Conservation (phyloP, 2,113 vertebrate species). For the Ictalurus punctatus region DNA sequence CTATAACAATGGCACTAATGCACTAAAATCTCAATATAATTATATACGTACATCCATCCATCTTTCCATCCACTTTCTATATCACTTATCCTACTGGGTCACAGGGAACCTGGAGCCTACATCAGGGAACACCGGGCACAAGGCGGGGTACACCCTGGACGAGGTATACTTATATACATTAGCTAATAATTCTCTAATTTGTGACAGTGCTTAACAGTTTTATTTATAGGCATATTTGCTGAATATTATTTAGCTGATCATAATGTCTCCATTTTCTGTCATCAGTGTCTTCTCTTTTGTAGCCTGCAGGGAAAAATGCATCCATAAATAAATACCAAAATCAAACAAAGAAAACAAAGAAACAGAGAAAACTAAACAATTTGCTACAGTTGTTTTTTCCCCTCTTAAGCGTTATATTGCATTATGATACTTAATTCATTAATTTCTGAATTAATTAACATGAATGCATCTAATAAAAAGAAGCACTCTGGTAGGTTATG, state of each 20-base stretch:
- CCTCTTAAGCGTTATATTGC: not conserved
- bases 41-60: no score
- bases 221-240: not conserved
- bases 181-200: not conserved
- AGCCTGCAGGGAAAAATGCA: slow-evolving; percentile 10
- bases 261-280: not conserved
- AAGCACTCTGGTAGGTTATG: not conserved
- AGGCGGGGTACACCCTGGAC: not conserved
- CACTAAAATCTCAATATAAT: not conserved
- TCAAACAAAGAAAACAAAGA: not conserved
- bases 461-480: not conserved
- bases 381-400: not conserved
- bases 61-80: no score
- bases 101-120: no score
- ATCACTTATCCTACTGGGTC: no score
- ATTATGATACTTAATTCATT: not conserved
- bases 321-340: not conserved
- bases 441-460: not conserved
- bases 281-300: not conserved
- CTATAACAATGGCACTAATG: not conserved
- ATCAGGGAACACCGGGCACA: no score
- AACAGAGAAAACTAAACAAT: not conserved
- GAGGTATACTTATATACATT: not conserved
- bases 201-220: not conserved
- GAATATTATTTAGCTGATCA: not conserved